Evolutionary conservation across 2,113 vertebrate species (phyloP).

Genomic region (Cariama cristata): DNA sequence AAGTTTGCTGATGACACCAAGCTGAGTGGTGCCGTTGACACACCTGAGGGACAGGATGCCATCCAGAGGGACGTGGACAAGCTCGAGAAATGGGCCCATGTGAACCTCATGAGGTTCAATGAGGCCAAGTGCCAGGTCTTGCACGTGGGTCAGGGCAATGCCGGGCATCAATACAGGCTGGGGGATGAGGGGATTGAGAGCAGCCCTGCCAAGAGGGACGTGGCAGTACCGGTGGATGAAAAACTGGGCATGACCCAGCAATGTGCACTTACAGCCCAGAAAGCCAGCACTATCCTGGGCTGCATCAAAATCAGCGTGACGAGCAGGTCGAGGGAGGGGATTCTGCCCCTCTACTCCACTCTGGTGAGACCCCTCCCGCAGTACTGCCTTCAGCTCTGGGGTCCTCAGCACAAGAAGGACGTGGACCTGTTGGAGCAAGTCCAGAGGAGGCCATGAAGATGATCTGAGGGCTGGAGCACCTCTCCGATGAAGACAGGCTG

Average conservation of each 20-base stretch:
- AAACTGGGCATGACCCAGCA: neutral
- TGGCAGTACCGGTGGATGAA: neutral
- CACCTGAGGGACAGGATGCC: neutral
- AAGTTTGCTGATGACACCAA: neutral
- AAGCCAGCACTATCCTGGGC: neutral
- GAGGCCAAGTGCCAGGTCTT: neutral
- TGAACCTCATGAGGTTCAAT: neutral
- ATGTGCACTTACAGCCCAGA: neutral
- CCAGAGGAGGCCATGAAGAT: neutral
- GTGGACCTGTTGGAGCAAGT: neutral
- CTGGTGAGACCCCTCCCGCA: neutral
- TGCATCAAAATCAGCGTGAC: neutral
- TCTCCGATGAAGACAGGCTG: neutral
- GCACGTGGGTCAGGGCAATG: neutral
- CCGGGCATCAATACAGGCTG: neutral
- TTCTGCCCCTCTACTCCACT: accelerated
- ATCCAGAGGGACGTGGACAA: neutral
- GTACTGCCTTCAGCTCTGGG: neutral
- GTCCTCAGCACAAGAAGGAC: neutral
- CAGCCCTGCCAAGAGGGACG: neutral
- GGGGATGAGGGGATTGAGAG: neutral
- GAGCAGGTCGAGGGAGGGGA: accelerated
- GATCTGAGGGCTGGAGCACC: neutral
- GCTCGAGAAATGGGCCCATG: neutral
- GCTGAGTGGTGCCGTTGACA: neutral